Evolutionary conservation across 2,888 invertebrate genomes (phyloP).

Genomic region (Ectropis crepuscularia): DNA sequence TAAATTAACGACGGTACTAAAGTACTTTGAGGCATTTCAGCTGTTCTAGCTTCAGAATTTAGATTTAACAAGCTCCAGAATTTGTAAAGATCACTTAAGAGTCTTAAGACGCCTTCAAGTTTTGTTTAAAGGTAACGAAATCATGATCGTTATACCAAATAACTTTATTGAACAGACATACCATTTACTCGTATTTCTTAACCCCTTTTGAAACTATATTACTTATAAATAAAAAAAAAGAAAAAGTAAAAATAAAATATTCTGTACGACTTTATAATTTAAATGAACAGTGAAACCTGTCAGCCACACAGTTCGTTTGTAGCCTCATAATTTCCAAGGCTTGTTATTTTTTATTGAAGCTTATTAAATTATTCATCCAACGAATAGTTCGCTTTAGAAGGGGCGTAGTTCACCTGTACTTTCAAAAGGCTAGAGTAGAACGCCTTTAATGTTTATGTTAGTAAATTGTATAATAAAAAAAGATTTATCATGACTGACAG

Average conservation of each 20-base stretch:
- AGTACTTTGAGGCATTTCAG: slow-evolving; percentile 4
- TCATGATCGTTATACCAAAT: neutral
- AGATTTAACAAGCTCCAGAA: slow-evolving; percentile 1
- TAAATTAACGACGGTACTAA: neutral
- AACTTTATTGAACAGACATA: too few species aligned
- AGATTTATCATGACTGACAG: too few species aligned
- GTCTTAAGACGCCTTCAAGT: neutral
- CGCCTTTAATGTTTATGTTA: too few species aligned
- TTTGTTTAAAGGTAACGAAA: neutral
- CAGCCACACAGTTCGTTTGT: too few species aligned
- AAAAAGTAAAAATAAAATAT: too few species aligned
- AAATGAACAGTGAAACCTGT: too few species aligned
- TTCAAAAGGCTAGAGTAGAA: too few species aligned
- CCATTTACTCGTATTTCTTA: too few species aligned
- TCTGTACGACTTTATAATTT: too few species aligned
- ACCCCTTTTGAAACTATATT: too few species aligned
- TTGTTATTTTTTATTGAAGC: slow-evolving; percentile 16
- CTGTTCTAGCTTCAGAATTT: neutral
- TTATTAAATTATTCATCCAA: slow-evolving; percentile 13
- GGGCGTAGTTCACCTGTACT: neutral
- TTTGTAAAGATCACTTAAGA: slow-evolving; percentile 6
- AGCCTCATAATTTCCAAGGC: neutral
- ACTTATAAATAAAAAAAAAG: too few species aligned
- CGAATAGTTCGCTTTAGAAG: slow-evolving; percentile 4
- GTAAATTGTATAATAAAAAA: too few species aligned